Percentiles rank a stretch among this genome's conserved stretches.
phyloP scores from a whole-genome alignment of 2,888 invertebrate genomes.

The Galerucella nymphaeae region DNA sequence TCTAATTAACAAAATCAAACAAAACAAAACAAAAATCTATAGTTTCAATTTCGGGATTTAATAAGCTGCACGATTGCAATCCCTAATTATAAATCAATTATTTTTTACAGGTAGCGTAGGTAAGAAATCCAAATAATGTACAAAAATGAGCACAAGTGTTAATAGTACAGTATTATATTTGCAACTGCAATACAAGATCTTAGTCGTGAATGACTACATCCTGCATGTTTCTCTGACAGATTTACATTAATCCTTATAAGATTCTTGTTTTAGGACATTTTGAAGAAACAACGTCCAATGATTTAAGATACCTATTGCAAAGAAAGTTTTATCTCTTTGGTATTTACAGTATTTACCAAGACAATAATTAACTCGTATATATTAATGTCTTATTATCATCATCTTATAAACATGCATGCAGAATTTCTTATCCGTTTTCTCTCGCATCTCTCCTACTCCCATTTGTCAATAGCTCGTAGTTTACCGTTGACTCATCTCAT shows the following conservation, averaged over 20 bases:
- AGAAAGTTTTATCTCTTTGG: conserved; percentile 1
- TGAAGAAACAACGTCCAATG: neutral
- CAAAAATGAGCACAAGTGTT: too few relatives aligned
- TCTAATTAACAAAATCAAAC: too few relatives aligned
- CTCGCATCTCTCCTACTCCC: conserved; percentile 10
- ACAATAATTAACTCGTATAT: conserved; percentile 10
- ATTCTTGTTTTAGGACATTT: neutral
- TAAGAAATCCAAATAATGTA: too few relatives aligned
- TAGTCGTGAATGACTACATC: neutral
- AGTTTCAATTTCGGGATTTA: too few relatives aligned
- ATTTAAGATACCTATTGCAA: neutral
- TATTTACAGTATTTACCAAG: conserved; percentile 9
- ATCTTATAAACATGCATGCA: conserved; percentile 5
- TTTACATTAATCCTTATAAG: neutral
- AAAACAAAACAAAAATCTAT: too few relatives aligned
- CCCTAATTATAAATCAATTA: too few relatives aligned
- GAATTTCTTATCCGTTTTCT: conserved; percentile 13
- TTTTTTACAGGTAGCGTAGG: too few relatives aligned
- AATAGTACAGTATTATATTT: too few relatives aligned
- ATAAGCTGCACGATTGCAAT: too few relatives aligned
- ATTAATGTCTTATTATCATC: conserved; percentile 18
- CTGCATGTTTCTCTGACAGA: neutral
- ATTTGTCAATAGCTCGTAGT: conserved; percentile 31
- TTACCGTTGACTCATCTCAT: conserved; percentile 30
- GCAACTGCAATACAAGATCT: too few relatives aligned